Conservation (phyloP, 2,888 invertebrate genomes). For the Leucophenga montana region DNA sequence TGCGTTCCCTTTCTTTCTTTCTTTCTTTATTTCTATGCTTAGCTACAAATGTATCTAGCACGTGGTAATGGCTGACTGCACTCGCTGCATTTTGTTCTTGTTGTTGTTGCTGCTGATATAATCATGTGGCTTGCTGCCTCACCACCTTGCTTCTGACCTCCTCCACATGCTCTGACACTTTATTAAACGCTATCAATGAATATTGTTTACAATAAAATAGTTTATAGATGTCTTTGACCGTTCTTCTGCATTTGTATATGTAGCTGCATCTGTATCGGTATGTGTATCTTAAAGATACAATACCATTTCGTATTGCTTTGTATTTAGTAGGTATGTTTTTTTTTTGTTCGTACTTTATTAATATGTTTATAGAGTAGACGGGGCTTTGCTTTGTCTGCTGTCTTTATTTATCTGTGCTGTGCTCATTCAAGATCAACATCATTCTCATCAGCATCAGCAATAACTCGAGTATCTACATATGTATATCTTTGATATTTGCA, state of each 20-base stretch:
- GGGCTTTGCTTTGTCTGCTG: neutral
- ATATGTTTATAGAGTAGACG: neutral
- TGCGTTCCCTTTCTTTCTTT: no score
- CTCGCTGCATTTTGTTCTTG: no score
- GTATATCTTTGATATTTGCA: no score
- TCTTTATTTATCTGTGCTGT: neutral
- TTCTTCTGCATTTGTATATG: neutral
- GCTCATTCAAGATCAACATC: slow-evolving; percentile 2
- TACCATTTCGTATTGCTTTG: neutral
- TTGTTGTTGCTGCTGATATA: no score
- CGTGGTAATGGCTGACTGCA: no score
- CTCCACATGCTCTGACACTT: neutral
- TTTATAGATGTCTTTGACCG: slow-evolving; percentile 11
- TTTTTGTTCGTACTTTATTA: neutral
- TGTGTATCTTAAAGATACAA: neutral
- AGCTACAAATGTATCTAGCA: no score
- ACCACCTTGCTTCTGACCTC: no score
- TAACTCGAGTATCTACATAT: no score
- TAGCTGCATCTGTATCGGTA: neutral
- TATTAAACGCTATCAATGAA: neutral
- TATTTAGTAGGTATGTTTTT: neutral
- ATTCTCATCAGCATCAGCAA: no score
- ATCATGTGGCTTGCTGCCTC: neutral
- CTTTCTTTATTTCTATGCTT: no score
- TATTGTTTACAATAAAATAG: neutral